phyloP scores from a whole-genome alignment of 2,113 vertebrate species.

The Chiloscyllium plagiosum region DNA sequence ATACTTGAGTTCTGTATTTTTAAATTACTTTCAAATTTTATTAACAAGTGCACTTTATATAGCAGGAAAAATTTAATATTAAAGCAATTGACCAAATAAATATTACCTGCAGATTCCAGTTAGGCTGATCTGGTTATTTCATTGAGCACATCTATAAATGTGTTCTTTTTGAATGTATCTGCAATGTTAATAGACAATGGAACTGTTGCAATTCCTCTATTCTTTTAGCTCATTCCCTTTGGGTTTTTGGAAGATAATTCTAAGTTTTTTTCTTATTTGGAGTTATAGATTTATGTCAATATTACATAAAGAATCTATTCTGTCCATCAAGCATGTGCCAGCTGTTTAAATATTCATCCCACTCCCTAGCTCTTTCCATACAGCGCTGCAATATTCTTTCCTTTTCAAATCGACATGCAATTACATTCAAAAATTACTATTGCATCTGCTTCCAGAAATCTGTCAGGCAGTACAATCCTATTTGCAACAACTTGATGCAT shows the following conservation, averaged over 20 bases:
- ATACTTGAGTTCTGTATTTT: too few relatives aligned
- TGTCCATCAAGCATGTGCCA: neutral
- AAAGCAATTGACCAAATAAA: neutral
- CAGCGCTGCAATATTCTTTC: neutral
- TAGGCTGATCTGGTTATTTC: neutral
- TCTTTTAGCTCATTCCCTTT: neutral
- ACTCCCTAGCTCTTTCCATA: neutral
- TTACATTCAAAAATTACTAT: neutral
- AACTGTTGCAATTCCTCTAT: neutral
- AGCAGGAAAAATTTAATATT: neutral
- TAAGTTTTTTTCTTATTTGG: neutral
- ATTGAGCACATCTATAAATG: neutral
- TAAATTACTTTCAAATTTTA: too few relatives aligned
- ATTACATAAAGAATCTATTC: neutral
- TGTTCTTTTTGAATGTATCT: neutral
- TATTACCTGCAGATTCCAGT: neutral
- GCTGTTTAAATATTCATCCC: neutral
- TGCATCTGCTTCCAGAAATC: neutral
- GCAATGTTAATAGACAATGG: neutral
- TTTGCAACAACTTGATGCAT: neutral
- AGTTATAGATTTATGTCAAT: neutral
- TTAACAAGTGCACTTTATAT: too few relatives aligned
- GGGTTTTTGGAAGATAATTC: neutral
- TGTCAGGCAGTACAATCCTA: neutral
- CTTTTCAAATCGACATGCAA: neutral